Base-by-base conservation (phyloP, 2,797 vertebrate genomes). In the Gallinago solitaria region DNA sequence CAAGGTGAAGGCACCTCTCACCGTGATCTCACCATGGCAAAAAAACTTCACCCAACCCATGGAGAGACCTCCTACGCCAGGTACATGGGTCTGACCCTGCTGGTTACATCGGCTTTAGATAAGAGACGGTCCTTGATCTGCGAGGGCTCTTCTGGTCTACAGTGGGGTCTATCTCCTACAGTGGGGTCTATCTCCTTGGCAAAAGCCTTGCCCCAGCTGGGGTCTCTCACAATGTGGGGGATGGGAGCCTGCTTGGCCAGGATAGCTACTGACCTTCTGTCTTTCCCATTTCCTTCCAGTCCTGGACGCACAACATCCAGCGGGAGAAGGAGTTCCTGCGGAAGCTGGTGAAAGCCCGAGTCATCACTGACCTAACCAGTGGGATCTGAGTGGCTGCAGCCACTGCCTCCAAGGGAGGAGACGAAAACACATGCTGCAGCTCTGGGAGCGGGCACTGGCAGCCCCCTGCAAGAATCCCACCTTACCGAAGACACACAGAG, bases 271-370 rank as follows among this genome's bases (percentile, higher is more conserved):
- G 43, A 96, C 65, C 53, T 45, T 59, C 30, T 73, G 47, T 94
- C 81, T 83, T 5, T 96, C 87, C 93, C 43, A 18, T 93, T 95
- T 75, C 74, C 71, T 97, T 97, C 51, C 96, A 99, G 99, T 99
- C 99, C 45, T 99, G 99, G 99, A 99, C 99, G 6, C 99, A 99
- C 97, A 99, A 99, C 93, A 99, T 99, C 96, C 98, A 98, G 90
- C 98, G 99, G 95, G 99, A 99, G 97, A 99, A 99, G 94, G 99
- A 99, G 90, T 99, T 99, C 96, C 98, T 99, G 73, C 98, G 98
- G 93, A 99, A 99, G 96, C 98, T 99, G 97, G 99, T 99, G 95
- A 99, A 98, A 98, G 98, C 98, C 43, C 98, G 96, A 21, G 98
- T 99, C 87, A 99, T 99, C 97, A 98, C 98, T 88, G 99, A 99